Evolutionary conservation across 1,140 invertebrate species (phyloP).

Genomic region (Aphidius gifuensis): DNA sequence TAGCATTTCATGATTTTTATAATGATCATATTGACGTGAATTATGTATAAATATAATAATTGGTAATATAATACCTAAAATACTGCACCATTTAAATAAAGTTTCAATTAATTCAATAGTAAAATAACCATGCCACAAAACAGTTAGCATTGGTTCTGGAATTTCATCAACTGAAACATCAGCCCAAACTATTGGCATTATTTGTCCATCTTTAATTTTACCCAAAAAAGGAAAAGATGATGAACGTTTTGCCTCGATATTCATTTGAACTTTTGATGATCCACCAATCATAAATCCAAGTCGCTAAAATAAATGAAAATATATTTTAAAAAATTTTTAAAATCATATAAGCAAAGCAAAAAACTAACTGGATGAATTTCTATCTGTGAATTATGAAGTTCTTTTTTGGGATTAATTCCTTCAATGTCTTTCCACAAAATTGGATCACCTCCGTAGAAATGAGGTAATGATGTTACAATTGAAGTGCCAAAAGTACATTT

Average conservation of each 20-base stretch:
- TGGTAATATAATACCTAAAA: slow-evolving; percentile 43
- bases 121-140: slow-evolving; percentile 53
- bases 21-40: slow-evolving; percentile 16
- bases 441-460: slow-evolving; percentile 72
- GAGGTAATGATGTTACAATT: slow-evolving; percentile 71
- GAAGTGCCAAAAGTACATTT: slow-evolving; percentile 65
- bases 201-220: slow-evolving; percentile 50
- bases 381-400: slow-evolving; percentile 63
- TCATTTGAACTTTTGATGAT: slow-evolving; percentile 61
- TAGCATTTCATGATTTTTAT: slow-evolving; percentile 25
- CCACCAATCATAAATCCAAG: slow-evolving; percentile 64
- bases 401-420: slow-evolving; percentile 63
- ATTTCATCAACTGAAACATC: slow-evolving; percentile 55
- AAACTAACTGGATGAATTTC: slow-evolving; percentile 69
- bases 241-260: slow-evolving; percentile 52
- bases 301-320: slow-evolving; percentile 33
- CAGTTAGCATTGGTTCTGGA: slow-evolving; percentile 49
- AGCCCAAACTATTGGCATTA: slow-evolving; percentile 62
- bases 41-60: slow-evolving; percentile 25
- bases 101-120: slow-evolving; percentile 53
- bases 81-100: slow-evolving; percentile 56
- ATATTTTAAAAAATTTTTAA: slow-evolving; percentile 2
- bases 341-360: not conserved
- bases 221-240: slow-evolving; percentile 40
- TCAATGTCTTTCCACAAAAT: slow-evolving; percentile 59